Evolutionary conservation across 2,113 vertebrate species (phyloP).

Genomic region (Rhombomys opimus): DNA sequence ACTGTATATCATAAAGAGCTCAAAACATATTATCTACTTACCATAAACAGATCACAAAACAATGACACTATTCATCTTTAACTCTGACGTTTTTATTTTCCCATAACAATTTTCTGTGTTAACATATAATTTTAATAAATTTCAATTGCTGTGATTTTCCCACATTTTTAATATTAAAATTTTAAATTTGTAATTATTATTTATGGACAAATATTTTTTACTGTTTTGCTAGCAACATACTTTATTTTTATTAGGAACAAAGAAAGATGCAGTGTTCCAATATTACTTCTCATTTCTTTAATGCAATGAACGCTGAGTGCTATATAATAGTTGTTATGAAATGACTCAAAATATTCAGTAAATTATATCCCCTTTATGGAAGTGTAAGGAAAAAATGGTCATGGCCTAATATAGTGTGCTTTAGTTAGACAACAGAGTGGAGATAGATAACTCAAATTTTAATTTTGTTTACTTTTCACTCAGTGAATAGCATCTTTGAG

Average conservation of each 20-base stretch:
- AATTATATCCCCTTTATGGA: not conserved
- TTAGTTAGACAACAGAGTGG: not conserved
- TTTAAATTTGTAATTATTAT: not conserved
- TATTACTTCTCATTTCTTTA: not conserved
- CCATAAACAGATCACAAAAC: constrained; percentile 27
- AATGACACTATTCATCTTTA: not conserved
- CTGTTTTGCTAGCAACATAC: not conserved
- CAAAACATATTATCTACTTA: constrained; percentile 59
- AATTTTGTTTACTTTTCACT: not conserved
- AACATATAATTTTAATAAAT: not conserved
- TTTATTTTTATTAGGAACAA: not conserved
- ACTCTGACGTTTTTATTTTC: constrained; percentile 50
- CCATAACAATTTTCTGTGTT: not conserved
- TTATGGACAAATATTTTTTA: not conserved
- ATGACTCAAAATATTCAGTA: not conserved
- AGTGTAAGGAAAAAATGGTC: not conserved
- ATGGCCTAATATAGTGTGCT: not conserved
- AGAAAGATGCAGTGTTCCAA: not conserved
- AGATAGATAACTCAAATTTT: not conserved
- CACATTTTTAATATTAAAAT: not conserved
- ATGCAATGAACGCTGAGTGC: not conserved
- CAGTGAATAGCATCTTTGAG: not conserved
- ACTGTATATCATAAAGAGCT: constrained; percentile 60
- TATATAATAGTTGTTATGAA: not conserved
- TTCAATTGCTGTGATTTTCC: not conserved